A percentile compares a stretch with the other conserved stretches of the same genome.
Conservation (phyloP, 2,888 invertebrate genomes). For the Mechanitis mazaeus region DNA sequence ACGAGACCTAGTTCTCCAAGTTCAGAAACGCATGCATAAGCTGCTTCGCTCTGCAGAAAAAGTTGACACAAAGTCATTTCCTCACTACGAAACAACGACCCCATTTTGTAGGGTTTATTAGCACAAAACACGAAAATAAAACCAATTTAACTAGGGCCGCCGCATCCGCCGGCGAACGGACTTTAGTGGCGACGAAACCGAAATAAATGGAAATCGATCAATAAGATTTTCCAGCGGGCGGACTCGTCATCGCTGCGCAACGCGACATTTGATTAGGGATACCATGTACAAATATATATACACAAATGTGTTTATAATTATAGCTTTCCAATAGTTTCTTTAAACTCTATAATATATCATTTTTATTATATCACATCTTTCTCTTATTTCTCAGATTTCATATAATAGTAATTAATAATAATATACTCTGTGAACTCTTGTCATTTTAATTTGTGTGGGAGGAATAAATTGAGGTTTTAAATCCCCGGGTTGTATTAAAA, state of each 20-base stretch:
- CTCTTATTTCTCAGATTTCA: not conserved
- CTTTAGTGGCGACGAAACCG: conserved; percentile 66
- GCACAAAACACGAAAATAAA: conserved; percentile 48
- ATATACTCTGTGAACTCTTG: no score
- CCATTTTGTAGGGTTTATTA: conserved; percentile 78
- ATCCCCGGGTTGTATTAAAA: conserved; percentile 49
- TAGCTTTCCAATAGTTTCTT: no score
- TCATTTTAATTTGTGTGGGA: conserved; percentile 31
- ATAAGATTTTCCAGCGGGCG: conserved; percentile 39
- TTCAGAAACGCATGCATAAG: conserved; percentile 98
- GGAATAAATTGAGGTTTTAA: conserved; percentile 54
- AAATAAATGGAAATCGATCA: conserved; percentile 60
- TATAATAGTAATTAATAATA: no score
- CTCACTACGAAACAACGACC: conserved; percentile 96
- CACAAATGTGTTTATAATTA: not conserved
- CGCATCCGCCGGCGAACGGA: conserved; percentile 66
- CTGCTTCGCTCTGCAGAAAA: conserved; percentile 98
- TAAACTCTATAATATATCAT: not conserved
- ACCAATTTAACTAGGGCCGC: conserved; percentile 48
- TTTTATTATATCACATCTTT: not conserved
- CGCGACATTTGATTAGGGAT: conserved; percentile 43
- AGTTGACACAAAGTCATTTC: conserved; percentile 99
- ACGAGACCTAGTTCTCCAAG: conserved; percentile 97
- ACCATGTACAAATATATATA: conserved; percentile 28
- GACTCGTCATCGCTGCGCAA: conserved; percentile 45